Percentiles rank a stretch among this genome's conserved stretches.
Evolutionary conservation across 2,888 invertebrate species (phyloP).

Genomic region (Alloscopus bannaensis): DNA sequence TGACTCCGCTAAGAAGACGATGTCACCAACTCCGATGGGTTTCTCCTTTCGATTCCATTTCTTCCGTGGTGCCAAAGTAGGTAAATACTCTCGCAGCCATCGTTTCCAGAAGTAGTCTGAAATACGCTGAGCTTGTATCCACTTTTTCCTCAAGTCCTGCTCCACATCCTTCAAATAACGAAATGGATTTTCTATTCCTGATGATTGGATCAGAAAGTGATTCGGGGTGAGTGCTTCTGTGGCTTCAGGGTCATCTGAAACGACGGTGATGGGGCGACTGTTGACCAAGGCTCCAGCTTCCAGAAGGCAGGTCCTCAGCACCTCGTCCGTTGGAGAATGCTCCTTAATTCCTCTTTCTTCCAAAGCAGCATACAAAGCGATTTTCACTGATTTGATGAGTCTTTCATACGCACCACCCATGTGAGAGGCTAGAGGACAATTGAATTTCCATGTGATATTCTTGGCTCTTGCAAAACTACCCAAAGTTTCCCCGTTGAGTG

Average conservation of each 20-base stretch:
- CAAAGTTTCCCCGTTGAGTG: background rate
- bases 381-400: conserved; percentile 62
- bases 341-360: background rate
- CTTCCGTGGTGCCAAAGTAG: background rate
- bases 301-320: background rate
- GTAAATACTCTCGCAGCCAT: conserved; percentile 22
- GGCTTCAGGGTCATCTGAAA: conserved; percentile 4
- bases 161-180: conserved; percentile 9
- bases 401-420: conserved; percentile 70
- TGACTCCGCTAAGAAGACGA: conserved; percentile 2
- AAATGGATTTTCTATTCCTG: background rate
- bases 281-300: conserved; percentile 27
- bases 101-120: conserved; percentile 32
- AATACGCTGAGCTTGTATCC: conserved; percentile 15
- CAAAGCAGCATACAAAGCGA: background rate
- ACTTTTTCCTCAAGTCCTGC: conserved; percentile 5
- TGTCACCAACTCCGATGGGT: conserved; percentile 17
- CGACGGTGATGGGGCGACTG: conserved; percentile 17
- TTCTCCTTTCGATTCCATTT: background rate
- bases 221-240: conserved; percentile 25
- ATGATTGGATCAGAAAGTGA: conserved; percentile 23
- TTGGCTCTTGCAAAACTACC: background rate
- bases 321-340: background rate
- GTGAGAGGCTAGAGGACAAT: conserved; percentile 61
- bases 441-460: conserved; percentile 63